A percentile compares a stretch with the other conserved stretches of the same genome.
These are phyloP conservation scores for Brachymystax lenok DNA, from an alignment of 2,797 vertebrate species.

Conservation along the genomic window DNA sequence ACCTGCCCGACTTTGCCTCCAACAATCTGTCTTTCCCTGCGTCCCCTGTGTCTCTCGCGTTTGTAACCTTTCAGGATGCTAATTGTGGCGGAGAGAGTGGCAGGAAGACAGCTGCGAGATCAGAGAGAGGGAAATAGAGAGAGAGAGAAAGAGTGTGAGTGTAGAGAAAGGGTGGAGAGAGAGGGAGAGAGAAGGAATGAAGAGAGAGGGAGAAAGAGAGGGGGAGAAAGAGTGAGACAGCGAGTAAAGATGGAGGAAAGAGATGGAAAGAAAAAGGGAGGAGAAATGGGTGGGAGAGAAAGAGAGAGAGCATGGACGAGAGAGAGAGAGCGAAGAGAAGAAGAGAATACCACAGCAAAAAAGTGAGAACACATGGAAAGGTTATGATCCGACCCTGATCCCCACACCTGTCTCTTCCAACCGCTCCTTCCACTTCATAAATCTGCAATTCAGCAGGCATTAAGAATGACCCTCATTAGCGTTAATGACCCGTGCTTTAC, in stretches of 20 bases:
- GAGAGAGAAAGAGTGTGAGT: constrained; percentile 20
- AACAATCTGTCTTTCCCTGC: constrained; percentile 45
- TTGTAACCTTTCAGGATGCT: constrained; percentile 49
- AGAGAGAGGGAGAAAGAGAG: constrained; percentile 19
- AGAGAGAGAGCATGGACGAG: not conserved
- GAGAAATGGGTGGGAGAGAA: not conserved
- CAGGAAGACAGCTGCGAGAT: constrained; percentile 48
- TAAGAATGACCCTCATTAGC: not conserved
- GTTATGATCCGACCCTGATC: not conserved
- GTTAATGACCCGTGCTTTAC: not conserved
- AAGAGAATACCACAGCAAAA: constrained; percentile 14
- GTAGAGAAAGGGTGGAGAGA: constrained; percentile 26
- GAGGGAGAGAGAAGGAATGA: not conserved
- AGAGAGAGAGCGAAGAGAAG: not conserved
- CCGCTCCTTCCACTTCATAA: not conserved
- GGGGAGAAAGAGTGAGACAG: constrained; percentile 15
- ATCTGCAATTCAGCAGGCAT: not conserved
- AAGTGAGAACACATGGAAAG: constrained; percentile 34
- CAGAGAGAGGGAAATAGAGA: constrained; percentile 25
- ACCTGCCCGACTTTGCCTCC: constrained; percentile 25
- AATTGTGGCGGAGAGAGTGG: constrained; percentile 51
- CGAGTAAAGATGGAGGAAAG: not conserved
- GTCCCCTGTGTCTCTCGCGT: not conserved
- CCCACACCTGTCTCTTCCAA: not conserved
- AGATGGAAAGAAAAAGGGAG: not conserved